A percentile compares a stretch with the other conserved stretches of the same genome.
These are phyloP conservation scores for Apotomis capreana DNA, from an alignment of 2,888 invertebrate species.

Conservation along the genomic window DNA sequence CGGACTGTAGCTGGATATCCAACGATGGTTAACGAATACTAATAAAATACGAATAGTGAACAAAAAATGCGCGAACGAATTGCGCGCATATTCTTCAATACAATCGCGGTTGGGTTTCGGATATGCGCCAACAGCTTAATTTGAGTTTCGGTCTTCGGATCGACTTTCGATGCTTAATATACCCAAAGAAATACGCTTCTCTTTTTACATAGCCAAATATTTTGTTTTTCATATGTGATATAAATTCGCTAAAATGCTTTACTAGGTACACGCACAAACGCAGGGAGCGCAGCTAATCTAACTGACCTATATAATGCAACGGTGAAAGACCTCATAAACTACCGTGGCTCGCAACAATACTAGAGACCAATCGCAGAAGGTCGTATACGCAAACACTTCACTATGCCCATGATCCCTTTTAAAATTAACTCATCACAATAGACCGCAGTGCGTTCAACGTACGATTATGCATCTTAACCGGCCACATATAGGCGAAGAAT, in stretches of 20 bases:
- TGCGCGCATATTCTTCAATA: too few species aligned
- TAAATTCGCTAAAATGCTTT: background rate
- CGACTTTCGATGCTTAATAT: too few species aligned
- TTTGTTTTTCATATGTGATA: too few species aligned
- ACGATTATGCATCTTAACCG: slow-evolving; percentile 65
- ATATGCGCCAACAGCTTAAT: too few species aligned
- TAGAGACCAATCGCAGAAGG: background rate
- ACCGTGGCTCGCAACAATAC: slow-evolving; percentile 71
- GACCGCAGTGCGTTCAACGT: slow-evolving; percentile 52
- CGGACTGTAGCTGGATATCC: too few species aligned
- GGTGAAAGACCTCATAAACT: slow-evolving; percentile 83
- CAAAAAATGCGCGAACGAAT: too few species aligned
- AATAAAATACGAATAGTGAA: too few species aligned
- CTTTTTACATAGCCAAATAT: too few species aligned
- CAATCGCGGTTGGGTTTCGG: too few species aligned
- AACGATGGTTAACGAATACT: too few species aligned
- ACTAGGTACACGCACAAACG: background rate
- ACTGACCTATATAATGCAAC: slow-evolving; percentile 79
- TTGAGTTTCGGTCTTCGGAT: too few species aligned
- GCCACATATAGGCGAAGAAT: slow-evolving; percentile 58
- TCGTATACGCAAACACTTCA: background rate
- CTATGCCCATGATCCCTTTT: slow-evolving; percentile 13
- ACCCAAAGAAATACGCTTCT: too few species aligned
- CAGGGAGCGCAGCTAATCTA: slow-evolving; percentile 77
- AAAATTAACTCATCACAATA: slow-evolving; percentile 48